Conservation (phyloP, 2,113 vertebrate genomes). For the Amazona vittata region DNA sequence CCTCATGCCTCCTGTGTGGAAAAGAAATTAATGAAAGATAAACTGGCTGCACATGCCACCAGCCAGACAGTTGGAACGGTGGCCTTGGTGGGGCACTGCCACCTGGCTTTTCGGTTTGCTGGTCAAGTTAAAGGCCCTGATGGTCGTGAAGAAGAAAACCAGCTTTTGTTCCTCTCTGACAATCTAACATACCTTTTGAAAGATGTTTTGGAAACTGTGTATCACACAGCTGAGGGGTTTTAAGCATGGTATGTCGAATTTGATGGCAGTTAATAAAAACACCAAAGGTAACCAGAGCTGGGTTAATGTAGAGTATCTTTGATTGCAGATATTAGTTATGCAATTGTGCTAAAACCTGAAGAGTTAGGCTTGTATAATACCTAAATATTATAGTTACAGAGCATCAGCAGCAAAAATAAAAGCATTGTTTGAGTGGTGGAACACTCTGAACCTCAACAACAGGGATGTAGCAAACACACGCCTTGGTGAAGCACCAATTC, state of each 20-base stretch:
- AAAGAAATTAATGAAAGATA: neutral
- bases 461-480: neutral
- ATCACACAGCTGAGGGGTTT: neutral
- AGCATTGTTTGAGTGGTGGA: neutral
- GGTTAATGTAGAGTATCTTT: neutral
- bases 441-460: neutral
- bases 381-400: neutral
- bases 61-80: accelerated
- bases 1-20: neutral
- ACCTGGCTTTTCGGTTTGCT: accelerated
- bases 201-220: neutral
- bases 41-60: accelerated
- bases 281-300: neutral
- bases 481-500: neutral
- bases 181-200: neutral
- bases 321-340: neutral
- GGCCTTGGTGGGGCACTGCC: neutral
- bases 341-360: neutral
- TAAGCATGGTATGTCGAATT: neutral
- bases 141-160: neutral
- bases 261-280: neutral
- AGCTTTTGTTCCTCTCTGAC: neutral
- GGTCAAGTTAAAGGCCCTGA: neutral
- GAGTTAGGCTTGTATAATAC: neutral
- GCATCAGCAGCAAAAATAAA: neutral